Evolutionary conservation across 1,140 invertebrate species (phyloP).

Genomic region (Bombus polaris): DNA sequence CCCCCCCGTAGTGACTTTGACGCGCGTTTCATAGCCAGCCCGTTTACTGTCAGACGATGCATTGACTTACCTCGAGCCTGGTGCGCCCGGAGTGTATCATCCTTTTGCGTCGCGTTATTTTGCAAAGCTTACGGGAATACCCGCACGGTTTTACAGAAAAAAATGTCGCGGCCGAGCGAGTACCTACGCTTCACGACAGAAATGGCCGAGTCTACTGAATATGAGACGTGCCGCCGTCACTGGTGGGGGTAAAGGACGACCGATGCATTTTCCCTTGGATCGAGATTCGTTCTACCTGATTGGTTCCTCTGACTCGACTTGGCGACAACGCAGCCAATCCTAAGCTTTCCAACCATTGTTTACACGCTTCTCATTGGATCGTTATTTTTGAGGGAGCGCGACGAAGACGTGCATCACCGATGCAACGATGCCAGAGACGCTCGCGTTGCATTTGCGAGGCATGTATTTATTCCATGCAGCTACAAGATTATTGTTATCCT

Average conservation of each 20-base stretch:
- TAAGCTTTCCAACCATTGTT: conserved; percentile 70
- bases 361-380: conserved; percentile 74
- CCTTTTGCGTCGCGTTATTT: conserved; percentile 84
- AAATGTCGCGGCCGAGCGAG: conserved; percentile 65
- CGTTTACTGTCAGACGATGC: conserved; percentile 11
- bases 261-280: conserved; percentile 45
- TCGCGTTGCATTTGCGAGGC: neutral
- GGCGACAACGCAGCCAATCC: conserved; percentile 78
- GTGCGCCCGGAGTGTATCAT: conserved; percentile 83
- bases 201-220: conserved; percentile 82
- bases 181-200: conserved; percentile 76
- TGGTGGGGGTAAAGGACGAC: conserved; percentile 53
- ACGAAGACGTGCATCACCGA: conserved; percentile 47
- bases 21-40: conserved; percentile 57
- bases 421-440: conserved; percentile 40
- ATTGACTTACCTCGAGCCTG: conserved; percentile 82
- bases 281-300: conserved; percentile 46
- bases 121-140: conserved; percentile 80
- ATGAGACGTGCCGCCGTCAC: conserved; percentile 59
- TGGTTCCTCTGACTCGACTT: conserved; percentile 72
- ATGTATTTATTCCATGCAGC: no score
- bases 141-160: conserved; percentile 74
- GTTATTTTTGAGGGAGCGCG: conserved; percentile 70
- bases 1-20: conserved; percentile 61
- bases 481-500: neutral